phyloP scores from a whole-genome alignment of 2,888 invertebrate species.

The Branchinecta sandiegonensis region DNA sequence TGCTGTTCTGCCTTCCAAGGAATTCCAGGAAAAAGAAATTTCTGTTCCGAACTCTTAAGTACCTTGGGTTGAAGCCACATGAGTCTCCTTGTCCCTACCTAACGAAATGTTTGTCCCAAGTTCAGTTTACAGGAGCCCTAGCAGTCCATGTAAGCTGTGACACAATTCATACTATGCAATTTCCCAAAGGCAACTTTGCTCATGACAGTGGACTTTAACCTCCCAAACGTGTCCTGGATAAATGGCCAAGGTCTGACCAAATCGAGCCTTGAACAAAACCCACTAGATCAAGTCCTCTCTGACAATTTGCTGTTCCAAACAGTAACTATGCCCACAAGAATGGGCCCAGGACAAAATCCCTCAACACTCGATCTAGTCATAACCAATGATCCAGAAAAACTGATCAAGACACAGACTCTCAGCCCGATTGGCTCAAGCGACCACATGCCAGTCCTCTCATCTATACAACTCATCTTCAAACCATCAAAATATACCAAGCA shows the following conservation, averaged over 20 bases:
- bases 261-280: not conserved
- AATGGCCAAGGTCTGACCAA: not conserved
- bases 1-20: conserved; percentile 3
- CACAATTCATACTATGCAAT: not conserved
- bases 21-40: conserved; percentile 8
- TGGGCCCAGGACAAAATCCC: no score
- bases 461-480: no score
- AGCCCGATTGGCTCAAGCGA: no score
- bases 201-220: not conserved
- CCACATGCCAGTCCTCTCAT: no score
- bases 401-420: no score
- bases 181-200: conserved; percentile 7
- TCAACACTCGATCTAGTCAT: no score
- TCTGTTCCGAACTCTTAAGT: not conserved
- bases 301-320: not conserved
- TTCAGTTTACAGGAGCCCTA: not conserved
- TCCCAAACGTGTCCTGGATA: conserved; percentile 1
- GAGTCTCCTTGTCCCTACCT: not conserved
- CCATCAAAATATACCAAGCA: not conserved
- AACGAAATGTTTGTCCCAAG: conserved; percentile 8
- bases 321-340: not conserved
- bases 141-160: not conserved
- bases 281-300: not conserved
- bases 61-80: not conserved
- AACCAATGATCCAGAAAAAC: no score